These are phyloP conservation scores for Drosophila lowei DNA, from an alignment of 1,140 invertebrate genomes.

Conservation along the genomic window DNA sequence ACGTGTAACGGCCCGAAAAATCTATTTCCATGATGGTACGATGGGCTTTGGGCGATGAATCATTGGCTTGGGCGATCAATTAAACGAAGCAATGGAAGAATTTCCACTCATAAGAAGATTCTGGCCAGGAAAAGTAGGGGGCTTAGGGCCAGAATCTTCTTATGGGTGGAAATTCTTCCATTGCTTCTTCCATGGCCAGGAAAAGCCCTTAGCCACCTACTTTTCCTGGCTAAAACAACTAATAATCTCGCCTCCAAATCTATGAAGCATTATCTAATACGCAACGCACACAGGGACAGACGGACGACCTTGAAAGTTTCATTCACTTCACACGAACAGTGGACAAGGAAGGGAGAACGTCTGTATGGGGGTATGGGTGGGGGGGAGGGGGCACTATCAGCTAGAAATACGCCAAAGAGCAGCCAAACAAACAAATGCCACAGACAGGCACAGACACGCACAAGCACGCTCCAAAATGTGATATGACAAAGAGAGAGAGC, in stretches of 20 bases:
- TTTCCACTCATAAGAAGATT: too few relatives aligned
- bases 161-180: too few relatives aligned
- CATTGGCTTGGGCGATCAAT: too few relatives aligned
- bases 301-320: constrained; percentile 77
- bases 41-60: too few relatives aligned
- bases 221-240: constrained; percentile 29
- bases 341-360: neutral
- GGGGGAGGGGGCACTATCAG: constrained; percentile 57
- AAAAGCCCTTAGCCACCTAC: too few relatives aligned
- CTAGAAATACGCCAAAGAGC: constrained; percentile 71
- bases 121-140: too few relatives aligned
- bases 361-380: neutral
- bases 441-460: constrained; percentile 38
- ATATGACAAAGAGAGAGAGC: constrained; percentile 9
- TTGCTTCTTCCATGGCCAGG: too few relatives aligned
- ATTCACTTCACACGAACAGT: constrained; percentile 72
- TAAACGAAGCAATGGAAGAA: too few relatives aligned
- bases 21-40: too few relatives aligned
- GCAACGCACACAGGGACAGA: constrained; percentile 34
- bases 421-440: constrained; percentile 56
- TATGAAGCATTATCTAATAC: constrained; percentile 74
- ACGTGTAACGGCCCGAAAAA: constrained; percentile 64
- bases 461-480: constrained; percentile 26
- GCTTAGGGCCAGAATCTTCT: too few relatives aligned
- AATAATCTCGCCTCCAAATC: constrained; percentile 56